These are phyloP conservation scores for Mechanitis mazaeus DNA, from an alignment of 2,888 invertebrate genomes.

Conservation along the genomic window DNA sequence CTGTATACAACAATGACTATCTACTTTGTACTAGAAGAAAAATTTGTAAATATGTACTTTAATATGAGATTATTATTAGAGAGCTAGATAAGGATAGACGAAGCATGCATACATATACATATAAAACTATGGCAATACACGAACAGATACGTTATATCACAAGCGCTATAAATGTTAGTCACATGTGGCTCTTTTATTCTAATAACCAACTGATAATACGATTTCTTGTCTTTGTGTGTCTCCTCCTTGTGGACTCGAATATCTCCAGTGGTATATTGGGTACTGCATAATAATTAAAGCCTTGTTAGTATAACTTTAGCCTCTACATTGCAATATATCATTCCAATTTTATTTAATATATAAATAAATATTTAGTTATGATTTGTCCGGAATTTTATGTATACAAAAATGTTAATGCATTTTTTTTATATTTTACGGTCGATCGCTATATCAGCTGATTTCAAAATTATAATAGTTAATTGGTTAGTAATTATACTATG, in stretches of 20 bases:
- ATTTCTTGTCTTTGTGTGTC: constrained; percentile 75
- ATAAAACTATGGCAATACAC: constrained; percentile 31
- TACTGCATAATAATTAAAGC: constrained; percentile 75
- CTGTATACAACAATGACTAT: constrained; percentile 54
- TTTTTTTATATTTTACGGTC: neutral
- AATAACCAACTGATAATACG: constrained; percentile 77
- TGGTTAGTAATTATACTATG: neutral
- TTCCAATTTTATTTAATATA: constrained; percentile 1
- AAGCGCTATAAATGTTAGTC: constrained; percentile 67
- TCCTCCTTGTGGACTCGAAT: constrained; percentile 75
- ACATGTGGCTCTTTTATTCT: constrained; percentile 58
- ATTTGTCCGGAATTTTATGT: too few relatives aligned
- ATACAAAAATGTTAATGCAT: too few relatives aligned
- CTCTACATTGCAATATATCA: constrained; percentile 13
- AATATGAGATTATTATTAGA: constrained; percentile 38
- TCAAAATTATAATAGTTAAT: neutral
- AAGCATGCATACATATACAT: constrained; percentile 56
- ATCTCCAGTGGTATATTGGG: constrained; percentile 77
- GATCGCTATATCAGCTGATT: constrained; percentile 1
- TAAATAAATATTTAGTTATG: neutral
- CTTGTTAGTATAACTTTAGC: constrained; percentile 54
- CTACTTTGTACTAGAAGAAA: constrained; percentile 62
- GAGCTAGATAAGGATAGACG: constrained; percentile 45
- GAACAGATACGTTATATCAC: constrained; percentile 40
- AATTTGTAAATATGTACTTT: constrained; percentile 20